Percentiles rank a stretch among this genome's conserved stretches.
Evolutionary conservation across 1,140 invertebrate genomes (phyloP).

Genomic region (Lordiphosa collinella): DNA sequence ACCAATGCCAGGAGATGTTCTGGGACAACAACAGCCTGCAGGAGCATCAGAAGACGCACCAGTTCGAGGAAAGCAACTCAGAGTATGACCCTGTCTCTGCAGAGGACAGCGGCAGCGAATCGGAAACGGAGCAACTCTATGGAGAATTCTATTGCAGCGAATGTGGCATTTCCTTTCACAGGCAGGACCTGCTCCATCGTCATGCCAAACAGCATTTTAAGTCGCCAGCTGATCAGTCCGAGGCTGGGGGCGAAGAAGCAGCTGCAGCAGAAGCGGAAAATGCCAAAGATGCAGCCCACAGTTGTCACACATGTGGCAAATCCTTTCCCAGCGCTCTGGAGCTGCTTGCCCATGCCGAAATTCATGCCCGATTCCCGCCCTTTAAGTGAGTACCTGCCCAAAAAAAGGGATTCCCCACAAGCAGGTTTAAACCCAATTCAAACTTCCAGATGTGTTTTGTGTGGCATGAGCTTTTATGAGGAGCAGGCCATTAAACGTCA

Average conservation of each 20-base stretch:
- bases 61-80: constrained; percentile 79
- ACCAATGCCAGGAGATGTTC: constrained; percentile 88
- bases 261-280: constrained; percentile 65
- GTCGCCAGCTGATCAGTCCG: constrained; percentile 6
- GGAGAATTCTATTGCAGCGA: constrained; percentile 88
- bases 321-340: constrained; percentile 86
- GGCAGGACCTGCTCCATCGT: constrained; percentile 86
- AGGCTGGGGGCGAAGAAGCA: not conserved
- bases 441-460: constrained; percentile 69
- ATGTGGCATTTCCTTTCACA: constrained; percentile 87
- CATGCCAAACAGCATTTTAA: constrained; percentile 83
- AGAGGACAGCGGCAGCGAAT: constrained; percentile 80
- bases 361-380: constrained; percentile 83
- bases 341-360: constrained; percentile 87
- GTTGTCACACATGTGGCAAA: constrained; percentile 88
- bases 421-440: not conserved
- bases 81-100: constrained; percentile 79
- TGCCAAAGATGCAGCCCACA: constrained; percentile 49
- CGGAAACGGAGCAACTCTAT: constrained; percentile 83
- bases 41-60: constrained; percentile 84
- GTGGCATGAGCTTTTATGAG: constrained; percentile 74
- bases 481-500: constrained; percentile 74
- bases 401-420: not conserved
- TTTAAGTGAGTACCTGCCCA: constrained; percentile 78
- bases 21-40: constrained; percentile 85